These are phyloP conservation scores for Sceliomorpha sp. DNA, from an alignment of 2,888 invertebrate species.

Conservation along the genomic window DNA sequence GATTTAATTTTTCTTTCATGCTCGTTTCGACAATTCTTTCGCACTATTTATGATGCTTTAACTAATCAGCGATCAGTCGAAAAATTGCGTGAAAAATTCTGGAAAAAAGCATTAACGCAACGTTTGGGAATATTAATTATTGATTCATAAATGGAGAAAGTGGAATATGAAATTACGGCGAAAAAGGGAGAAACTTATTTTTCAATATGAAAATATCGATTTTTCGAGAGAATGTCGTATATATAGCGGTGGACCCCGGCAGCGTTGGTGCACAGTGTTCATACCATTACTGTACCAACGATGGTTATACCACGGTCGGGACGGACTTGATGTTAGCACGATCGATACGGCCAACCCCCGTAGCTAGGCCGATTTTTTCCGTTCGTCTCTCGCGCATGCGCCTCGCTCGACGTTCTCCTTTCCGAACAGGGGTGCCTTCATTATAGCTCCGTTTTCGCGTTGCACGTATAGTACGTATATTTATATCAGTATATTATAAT, in stretches of 20 bases:
- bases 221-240: conserved; percentile 8
- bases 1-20: too few relatives aligned
- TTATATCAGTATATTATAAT: conserved; percentile 37
- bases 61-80: too few relatives aligned
- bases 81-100: too few relatives aligned
- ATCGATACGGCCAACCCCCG: conserved; percentile 77
- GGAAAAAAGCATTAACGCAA: too few relatives aligned
- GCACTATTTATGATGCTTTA: too few relatives aligned
- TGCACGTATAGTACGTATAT: conserved; percentile 38
- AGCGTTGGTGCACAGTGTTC: conserved; percentile 38
- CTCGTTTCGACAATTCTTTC: too few relatives aligned
- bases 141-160: not conserved
- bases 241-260: conserved; percentile 37
- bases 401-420: conserved; percentile 55
- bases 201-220: conserved; percentile 15
- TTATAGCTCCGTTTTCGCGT: conserved; percentile 61
- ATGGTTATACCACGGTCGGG: conserved; percentile 82
- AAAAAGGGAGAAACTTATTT: not conserved
- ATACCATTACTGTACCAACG: conserved; percentile 62
- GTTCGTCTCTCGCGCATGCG: conserved; percentile 62
- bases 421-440: conserved; percentile 63
- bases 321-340: conserved; percentile 74
- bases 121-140: not conserved
- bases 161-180: not conserved
- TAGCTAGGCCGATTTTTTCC: conserved; percentile 84